Evolutionary conservation across 2,797 vertebrate genomes (phyloP).

Genomic region (Hafferia zeledoni): DNA sequence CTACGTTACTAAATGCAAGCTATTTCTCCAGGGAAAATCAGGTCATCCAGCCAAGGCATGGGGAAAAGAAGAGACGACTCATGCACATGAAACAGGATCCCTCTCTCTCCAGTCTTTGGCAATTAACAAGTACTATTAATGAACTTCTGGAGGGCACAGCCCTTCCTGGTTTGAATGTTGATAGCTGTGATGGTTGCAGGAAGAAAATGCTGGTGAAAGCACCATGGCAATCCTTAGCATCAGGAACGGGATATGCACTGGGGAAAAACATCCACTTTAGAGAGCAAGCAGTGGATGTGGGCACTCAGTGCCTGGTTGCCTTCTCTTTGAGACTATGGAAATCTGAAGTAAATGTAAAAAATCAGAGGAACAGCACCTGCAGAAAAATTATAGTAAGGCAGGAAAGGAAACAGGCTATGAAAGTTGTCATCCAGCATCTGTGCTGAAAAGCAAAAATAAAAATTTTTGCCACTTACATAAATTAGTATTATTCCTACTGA

Average conservation of each 20-base stretch:
- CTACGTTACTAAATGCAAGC: background rate
- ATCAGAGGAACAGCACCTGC: background rate
- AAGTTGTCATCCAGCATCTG: background rate
- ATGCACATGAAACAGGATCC: background rate
- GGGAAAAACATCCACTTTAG: background rate
- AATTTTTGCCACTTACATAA: background rate
- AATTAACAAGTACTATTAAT: background rate
- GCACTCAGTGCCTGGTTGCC: background rate
- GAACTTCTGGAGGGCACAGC: background rate
- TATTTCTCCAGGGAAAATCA: background rate
- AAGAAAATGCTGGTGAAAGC: background rate
- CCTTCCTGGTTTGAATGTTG: background rate
- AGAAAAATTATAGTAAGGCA: background rate
- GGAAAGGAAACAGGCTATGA: background rate
- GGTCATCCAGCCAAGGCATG: background rate
- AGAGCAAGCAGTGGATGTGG: background rate
- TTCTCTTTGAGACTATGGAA: background rate
- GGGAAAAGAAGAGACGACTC: background rate
- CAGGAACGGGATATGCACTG: background rate
- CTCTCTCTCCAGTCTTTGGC: background rate
- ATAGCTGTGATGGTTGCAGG: background rate
- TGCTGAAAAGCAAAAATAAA: conserved; percentile 1
- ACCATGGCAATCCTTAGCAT: background rate
- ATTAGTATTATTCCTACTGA: conserved; percentile 8
- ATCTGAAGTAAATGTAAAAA: background rate